These are phyloP conservation scores for Prionace glauca DNA, from an alignment of 2,797 vertebrate species.

Conservation along the genomic window DNA sequence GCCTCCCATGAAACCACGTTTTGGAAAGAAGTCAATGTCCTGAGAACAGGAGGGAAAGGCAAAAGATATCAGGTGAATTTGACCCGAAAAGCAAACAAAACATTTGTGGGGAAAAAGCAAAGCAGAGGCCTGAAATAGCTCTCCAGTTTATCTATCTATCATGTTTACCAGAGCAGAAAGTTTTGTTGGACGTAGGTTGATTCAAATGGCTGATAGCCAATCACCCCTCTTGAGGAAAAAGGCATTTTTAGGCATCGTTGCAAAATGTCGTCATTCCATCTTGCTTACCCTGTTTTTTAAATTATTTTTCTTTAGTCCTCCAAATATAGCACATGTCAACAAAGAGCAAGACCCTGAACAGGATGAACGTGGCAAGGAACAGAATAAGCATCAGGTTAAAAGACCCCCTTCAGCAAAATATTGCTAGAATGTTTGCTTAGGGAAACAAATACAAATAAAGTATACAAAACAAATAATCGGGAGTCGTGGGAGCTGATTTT, in stretches of 20 bases:
- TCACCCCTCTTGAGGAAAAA: background rate
- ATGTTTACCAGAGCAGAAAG: background rate
- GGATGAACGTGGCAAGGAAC: background rate
- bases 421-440: conserved; percentile 15
- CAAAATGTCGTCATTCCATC: background rate
- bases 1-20: background rate
- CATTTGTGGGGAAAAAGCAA: background rate
- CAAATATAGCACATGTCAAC: conserved; percentile 9
- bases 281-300: background rate
- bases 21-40: background rate
- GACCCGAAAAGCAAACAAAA: background rate
- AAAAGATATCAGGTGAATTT: too few relatives aligned
- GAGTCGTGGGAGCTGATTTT: conserved; percentile 7
- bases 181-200: background rate
- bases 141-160: background rate
- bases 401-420: conserved; percentile 3
- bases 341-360: background rate
- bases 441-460: conserved; percentile 2
- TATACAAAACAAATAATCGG: background rate
- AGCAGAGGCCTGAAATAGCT: background rate
- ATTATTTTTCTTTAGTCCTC: background rate
- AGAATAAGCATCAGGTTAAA: background rate
- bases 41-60: background rate
- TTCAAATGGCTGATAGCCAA: background rate
- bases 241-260: background rate